Conservation (phyloP, 2,888 invertebrate species). For the Choristoneura rosaceana region DNA sequence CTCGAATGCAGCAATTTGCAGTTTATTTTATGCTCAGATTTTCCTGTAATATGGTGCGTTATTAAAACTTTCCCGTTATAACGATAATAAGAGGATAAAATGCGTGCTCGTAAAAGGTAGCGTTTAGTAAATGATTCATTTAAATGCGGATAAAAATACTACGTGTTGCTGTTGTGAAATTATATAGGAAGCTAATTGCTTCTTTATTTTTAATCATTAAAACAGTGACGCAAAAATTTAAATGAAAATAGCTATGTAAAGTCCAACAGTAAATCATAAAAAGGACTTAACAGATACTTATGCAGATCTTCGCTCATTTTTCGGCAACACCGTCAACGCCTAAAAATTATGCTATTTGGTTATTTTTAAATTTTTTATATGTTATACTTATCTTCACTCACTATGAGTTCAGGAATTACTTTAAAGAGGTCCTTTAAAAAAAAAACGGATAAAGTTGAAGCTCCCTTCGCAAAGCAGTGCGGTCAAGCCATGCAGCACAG, state of each 20-base stretch:
- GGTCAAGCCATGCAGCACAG: no score
- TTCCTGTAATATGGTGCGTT: conserved; percentile 9
- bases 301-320: background rate
- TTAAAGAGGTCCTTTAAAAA: no score
- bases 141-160: background rate
- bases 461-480: no score
- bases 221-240: no score
- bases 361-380: no score
- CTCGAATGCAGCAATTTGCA: conserved; percentile 26
- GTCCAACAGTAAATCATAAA: no score
- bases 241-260: no score
- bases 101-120: background rate
- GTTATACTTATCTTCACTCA: no score
- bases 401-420: no score
- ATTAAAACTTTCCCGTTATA: background rate
- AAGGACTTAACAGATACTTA: background rate
- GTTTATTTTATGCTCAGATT: conserved; percentile 28
- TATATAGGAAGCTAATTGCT: background rate
- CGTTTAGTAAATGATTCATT: background rate
- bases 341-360: no score
- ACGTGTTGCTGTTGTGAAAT: background rate
- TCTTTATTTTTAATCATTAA: background rate
- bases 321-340: background rate
- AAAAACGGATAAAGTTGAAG: no score
- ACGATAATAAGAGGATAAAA: background rate